Percentiles rank a stretch among this genome's conserved stretches.
Conservation (phyloP, 2,113 vertebrate genomes). For the Eonycteris spelaea region DNA sequence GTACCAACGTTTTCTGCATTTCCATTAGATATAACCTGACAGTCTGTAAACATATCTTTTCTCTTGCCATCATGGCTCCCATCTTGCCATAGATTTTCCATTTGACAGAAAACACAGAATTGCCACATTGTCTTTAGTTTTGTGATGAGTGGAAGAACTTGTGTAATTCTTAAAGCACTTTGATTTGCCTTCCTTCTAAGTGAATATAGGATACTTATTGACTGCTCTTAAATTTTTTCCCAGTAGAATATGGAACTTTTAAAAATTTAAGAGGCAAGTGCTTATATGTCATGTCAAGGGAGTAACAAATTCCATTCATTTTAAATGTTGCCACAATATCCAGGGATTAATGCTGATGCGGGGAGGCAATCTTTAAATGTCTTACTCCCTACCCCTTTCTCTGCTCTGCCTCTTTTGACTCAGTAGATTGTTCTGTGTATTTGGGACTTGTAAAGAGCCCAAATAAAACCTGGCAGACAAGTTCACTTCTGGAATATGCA, state of each 20-base stretch:
- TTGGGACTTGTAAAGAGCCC: conserved; percentile 14
- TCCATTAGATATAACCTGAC: neutral
- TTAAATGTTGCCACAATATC: neutral
- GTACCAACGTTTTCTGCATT: neutral
- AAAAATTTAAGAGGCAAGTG: conserved; percentile 33
- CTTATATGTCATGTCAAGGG: neutral
- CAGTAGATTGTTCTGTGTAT: neutral
- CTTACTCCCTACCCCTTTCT: neutral
- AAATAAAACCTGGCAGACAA: neutral
- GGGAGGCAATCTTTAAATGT: neutral
- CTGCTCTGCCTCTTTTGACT: conserved; percentile 31
- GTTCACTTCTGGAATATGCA: conserved; percentile 23
- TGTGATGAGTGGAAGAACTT: neutral
- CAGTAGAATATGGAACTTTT: conserved; percentile 1
- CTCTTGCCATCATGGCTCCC: neutral
- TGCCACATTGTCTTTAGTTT: neutral
- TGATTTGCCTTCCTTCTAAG: neutral
- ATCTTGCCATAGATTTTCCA: neutral
- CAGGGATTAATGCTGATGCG: neutral
- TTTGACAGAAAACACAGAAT: neutral
- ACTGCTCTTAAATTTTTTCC: neutral
- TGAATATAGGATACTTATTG: neutral
- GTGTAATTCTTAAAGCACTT: neutral
- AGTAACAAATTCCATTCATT: neutral
- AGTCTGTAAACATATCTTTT: neutral